Evolutionary conservation across 1,140 invertebrate species (phyloP).

Genomic region (Diploscapter pachys): DNA sequence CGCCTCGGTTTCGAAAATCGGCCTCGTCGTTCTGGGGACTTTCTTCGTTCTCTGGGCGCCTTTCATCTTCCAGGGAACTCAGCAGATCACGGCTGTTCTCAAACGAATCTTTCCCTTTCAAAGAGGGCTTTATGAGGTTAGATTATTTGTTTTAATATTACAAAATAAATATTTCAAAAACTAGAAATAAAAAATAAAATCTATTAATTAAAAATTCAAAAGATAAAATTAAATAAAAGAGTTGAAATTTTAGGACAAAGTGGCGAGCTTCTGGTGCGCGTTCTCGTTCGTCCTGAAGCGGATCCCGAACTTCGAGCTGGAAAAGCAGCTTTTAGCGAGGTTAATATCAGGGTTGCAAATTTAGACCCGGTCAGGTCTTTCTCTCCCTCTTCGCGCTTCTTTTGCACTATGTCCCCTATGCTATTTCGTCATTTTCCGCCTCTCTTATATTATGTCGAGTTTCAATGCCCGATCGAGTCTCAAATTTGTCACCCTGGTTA

Average conservation of each 20-base stretch:
- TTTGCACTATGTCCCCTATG: too few relatives aligned
- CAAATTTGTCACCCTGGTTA: too few relatives aligned
- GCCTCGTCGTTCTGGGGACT: constrained; percentile 69
- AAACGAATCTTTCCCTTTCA: constrained; percentile 83
- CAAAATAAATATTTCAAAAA: too few relatives aligned
- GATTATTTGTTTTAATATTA: too few relatives aligned
- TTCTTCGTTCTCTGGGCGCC: constrained; percentile 83
- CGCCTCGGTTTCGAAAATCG: constrained; percentile 64
- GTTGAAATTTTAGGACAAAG: constrained; percentile 75
- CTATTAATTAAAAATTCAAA: background rate
- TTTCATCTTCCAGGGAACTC: constrained; percentile 67
- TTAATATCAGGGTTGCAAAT: too few relatives aligned
- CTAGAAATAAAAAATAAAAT: too few relatives aligned
- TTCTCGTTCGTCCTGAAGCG: constrained; percentile 84
- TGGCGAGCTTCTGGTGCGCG: constrained; percentile 93
- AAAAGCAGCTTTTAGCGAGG: too few relatives aligned
- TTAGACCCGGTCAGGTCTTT: too few relatives aligned
- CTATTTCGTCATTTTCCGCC: too few relatives aligned
- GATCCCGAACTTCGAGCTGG: constrained; percentile 62
- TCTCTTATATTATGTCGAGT: too few relatives aligned
- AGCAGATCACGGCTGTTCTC: constrained; percentile 69
- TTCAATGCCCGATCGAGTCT: too few relatives aligned
- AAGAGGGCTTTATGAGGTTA: constrained; percentile 83
- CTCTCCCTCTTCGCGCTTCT: too few relatives aligned
- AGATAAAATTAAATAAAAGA: background rate